A percentile compares a stretch with the other conserved stretches of the same genome.
phyloP scores from a whole-genome alignment of 2,888 invertebrate genomes.

The Allygus modestus region DNA sequence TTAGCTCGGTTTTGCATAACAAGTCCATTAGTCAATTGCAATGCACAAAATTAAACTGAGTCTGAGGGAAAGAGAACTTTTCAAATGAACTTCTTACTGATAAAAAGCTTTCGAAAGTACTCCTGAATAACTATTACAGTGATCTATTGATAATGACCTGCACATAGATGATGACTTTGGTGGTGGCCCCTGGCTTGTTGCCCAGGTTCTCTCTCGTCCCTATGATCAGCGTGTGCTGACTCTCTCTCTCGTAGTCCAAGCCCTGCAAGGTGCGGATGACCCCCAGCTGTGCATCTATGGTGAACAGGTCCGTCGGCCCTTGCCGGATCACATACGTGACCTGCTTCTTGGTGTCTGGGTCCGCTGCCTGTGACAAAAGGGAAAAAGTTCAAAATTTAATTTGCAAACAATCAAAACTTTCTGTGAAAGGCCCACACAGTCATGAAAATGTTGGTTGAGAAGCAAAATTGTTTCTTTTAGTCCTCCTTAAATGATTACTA shows the following conservation, averaged over 20 bases:
- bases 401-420: conserved; percentile 50
- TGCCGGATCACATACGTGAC: conserved; percentile 90
- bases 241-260: conserved; percentile 87
- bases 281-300: conserved; percentile 89
- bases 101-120: no score
- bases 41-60: no score
- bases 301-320: conserved; percentile 89
- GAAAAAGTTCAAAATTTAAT: conserved; percentile 64
- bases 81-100: no score
- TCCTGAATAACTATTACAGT: no score
- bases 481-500: no score
- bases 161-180: conserved; percentile 85
- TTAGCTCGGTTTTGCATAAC: no score
- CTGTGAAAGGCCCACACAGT: no score
- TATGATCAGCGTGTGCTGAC: conserved; percentile 84
- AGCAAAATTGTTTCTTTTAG: no score
- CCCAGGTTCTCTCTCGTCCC: conserved; percentile 91
- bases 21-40: no score
- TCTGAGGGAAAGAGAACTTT: no score
- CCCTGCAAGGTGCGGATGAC: conserved; percentile 86
- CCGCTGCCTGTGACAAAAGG: conserved; percentile 81
- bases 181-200: conserved; percentile 83
- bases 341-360: conserved; percentile 90
- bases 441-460: no score
- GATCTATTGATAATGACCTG: no score